Conservation (phyloP, 1,140 invertebrate genomes). For the Drosophila takahashii region DNA sequence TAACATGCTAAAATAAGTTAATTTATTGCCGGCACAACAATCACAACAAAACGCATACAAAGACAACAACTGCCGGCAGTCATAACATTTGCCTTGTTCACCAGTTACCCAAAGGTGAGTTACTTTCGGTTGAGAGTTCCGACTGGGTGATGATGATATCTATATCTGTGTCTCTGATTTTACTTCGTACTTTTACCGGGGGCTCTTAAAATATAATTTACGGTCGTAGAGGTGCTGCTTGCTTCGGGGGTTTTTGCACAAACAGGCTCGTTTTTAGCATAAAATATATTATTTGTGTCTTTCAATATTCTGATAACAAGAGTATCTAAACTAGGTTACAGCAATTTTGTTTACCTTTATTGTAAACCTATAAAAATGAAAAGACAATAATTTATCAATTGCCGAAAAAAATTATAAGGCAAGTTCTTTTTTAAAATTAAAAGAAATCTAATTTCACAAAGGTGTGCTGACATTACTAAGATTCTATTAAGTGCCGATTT, state of each 20-base stretch:
- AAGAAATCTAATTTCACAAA: too few relatives aligned
- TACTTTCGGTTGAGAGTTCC: constrained; percentile 18
- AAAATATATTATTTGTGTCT: background rate
- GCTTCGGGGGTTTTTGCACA: background rate
- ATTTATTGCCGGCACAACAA: constrained; percentile 72
- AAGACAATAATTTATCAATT: too few relatives aligned
- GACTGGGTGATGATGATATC: constrained; percentile 16
- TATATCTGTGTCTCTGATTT: constrained; percentile 9
- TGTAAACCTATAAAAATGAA: too few relatives aligned
- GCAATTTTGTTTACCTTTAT: too few relatives aligned
- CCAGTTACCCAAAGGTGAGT: constrained; percentile 59
- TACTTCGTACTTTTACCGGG: background rate
- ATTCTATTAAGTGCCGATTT: too few relatives aligned
- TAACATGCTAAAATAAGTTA: constrained; percentile 77
- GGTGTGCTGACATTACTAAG: too few relatives aligned
- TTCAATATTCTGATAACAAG: background rate
- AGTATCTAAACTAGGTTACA: too few relatives aligned
- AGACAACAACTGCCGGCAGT: constrained; percentile 45
- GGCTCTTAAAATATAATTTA: background rate
- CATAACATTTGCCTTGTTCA: constrained; percentile 58
- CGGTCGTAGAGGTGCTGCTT: background rate
- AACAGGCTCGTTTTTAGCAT: background rate
- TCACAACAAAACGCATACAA: constrained; percentile 52
- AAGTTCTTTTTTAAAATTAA: too few relatives aligned
- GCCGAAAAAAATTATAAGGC: too few relatives aligned